phyloP scores from a whole-genome alignment of 2,113 vertebrate genomes.

The Eptesicus fuscus region DNA sequence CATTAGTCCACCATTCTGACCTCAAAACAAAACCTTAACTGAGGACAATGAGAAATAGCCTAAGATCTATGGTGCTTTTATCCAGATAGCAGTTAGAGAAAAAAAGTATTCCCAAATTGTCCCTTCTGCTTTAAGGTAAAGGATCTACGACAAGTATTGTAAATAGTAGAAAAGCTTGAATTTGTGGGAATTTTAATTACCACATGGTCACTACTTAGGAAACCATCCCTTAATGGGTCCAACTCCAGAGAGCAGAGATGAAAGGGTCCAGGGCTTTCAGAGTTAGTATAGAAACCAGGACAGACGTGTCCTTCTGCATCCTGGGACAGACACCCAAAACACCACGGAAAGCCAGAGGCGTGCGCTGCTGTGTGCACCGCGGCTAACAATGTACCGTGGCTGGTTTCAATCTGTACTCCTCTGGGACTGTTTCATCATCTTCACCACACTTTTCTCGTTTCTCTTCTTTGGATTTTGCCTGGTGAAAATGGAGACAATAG shows the following conservation, averaged over 20 bases:
- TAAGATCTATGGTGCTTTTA: not conserved
- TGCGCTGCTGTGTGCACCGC: accelerated
- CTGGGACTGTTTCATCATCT: constrained; percentile 76
- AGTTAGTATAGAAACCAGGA: not conserved
- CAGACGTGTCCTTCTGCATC: not conserved
- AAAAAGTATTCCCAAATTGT: not conserved
- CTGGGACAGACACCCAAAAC: too few relatives aligned
- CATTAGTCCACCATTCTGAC: not conserved
- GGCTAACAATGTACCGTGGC: constrained; percentile 62
- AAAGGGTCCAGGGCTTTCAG: not conserved
- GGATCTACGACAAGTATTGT: not conserved
- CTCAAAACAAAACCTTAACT: not conserved
- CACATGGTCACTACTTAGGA: not conserved
- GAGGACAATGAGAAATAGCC: not conserved
- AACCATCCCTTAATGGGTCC: not conserved
- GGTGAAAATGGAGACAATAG: not conserved
- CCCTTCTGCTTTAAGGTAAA: not conserved
- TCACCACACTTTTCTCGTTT: constrained; percentile 80
- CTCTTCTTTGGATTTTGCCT: constrained; percentile 83
- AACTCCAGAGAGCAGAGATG: not conserved
- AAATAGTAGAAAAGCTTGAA: not conserved
- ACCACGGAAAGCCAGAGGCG: accelerated
- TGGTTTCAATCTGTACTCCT: constrained; percentile 77
- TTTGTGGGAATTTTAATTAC: not conserved
- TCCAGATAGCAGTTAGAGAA: not conserved